Conservation (phyloP, 2,888 invertebrate species). For the Polydrusus tereticollis region DNA sequence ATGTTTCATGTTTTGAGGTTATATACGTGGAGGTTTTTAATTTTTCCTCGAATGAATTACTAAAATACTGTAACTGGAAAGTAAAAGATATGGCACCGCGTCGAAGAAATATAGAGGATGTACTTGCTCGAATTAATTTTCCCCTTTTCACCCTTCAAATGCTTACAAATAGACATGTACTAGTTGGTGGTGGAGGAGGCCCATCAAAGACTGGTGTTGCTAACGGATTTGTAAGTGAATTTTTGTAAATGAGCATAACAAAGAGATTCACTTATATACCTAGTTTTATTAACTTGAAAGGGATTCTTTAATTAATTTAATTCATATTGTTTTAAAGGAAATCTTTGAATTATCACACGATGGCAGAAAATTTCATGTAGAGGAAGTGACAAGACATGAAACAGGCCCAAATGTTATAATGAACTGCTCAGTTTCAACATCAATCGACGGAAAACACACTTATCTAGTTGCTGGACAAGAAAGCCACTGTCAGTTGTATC, state of each 20-base stretch:
- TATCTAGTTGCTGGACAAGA: slow-evolving; percentile 93
- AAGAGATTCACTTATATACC: background rate
- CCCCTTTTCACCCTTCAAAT: slow-evolving; percentile 93
- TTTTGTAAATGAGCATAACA: slow-evolving; percentile 5
- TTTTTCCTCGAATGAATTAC: slow-evolving; percentile 31
- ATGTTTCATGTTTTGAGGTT: slow-evolving; percentile 55
- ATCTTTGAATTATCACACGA: slow-evolving; percentile 92
- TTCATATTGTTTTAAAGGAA: slow-evolving; percentile 79
- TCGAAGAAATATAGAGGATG: slow-evolving; percentile 75
- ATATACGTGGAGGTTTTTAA: slow-evolving; percentile 61
- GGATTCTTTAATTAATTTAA: background rate
- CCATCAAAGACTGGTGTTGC: slow-evolving; percentile 96
- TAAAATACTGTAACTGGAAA: slow-evolving; percentile 14
- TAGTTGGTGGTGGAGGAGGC: slow-evolving; percentile 98
- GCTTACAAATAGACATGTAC: slow-evolving; percentile 91
- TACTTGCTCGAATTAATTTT: slow-evolving; percentile 91
- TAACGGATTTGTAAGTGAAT: slow-evolving; percentile 91
- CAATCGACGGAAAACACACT: slow-evolving; percentile 79
- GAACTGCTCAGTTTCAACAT: slow-evolving; percentile 81
- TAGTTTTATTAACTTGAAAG: background rate
- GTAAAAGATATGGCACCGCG: slow-evolving; percentile 72
- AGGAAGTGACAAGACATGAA: slow-evolving; percentile 90
- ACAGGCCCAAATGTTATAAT: slow-evolving; percentile 92
- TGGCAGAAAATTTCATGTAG: slow-evolving; percentile 85
- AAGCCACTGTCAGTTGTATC: slow-evolving; percentile 89